Evolutionary conservation across 2,888 invertebrate species (phyloP).

Genomic region (Scaptomyza flava): DNA sequence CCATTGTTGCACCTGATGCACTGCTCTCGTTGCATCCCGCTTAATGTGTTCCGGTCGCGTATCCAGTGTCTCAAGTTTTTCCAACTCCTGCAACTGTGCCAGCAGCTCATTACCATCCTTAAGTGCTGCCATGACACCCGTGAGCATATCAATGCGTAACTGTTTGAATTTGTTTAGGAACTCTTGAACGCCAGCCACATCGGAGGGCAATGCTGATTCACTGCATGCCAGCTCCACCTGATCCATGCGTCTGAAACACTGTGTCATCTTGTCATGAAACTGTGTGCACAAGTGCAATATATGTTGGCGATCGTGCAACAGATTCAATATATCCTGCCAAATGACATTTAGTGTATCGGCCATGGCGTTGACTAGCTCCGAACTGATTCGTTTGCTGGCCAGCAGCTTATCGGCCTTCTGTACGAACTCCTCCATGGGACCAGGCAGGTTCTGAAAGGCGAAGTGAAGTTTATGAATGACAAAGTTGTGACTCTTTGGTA

Average conservation of each 20-base stretch:
- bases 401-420: slow-evolving; percentile 94
- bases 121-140: slow-evolving; percentile 91
- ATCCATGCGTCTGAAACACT: slow-evolving; percentile 89
- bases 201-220: slow-evolving; percentile 88
- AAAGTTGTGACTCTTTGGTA: too few relatives aligned
- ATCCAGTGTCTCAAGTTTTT: slow-evolving; percentile 90
- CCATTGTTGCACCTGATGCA: slow-evolving; percentile 90
- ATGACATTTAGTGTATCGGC: slow-evolving; percentile 90
- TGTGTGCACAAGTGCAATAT: slow-evolving; percentile 91
- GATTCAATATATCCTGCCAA: slow-evolving; percentile 93
- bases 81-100: slow-evolving; percentile 90
- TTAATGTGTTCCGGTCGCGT: slow-evolving; percentile 88
- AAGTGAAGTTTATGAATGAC: background rate
- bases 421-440: slow-evolving; percentile 94
- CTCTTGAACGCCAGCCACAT: slow-evolving; percentile 89
- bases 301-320: slow-evolving; percentile 90
- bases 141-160: slow-evolving; percentile 89
- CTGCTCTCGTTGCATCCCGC: slow-evolving; percentile 85
- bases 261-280: slow-evolving; percentile 90
- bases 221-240: slow-evolving; percentile 89
- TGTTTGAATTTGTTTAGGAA: slow-evolving; percentile 90
- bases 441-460: slow-evolving; percentile 90
- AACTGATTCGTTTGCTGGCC: slow-evolving; percentile 90
- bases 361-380: slow-evolving; percentile 95
- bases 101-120: slow-evolving; percentile 91